These are phyloP conservation scores for Hypercompe scribonia DNA, from an alignment of 2,888 invertebrate genomes.

Conservation along the genomic window DNA sequence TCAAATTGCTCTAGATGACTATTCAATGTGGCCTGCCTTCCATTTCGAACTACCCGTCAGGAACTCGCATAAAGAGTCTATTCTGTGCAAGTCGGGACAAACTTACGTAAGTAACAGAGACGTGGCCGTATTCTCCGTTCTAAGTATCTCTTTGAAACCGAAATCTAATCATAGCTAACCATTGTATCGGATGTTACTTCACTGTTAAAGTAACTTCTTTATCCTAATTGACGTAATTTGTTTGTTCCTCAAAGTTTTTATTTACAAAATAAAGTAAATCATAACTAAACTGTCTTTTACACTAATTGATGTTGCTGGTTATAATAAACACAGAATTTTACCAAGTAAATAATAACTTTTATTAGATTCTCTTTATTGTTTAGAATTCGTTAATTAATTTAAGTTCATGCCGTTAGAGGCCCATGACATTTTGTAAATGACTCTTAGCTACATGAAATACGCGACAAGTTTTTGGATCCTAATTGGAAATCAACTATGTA, in stretches of 20 bases:
- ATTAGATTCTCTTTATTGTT: conserved; percentile 61
- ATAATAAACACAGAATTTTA: conserved; percentile 40
- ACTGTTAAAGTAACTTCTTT: conserved; percentile 25
- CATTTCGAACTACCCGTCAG: conserved; percentile 60
- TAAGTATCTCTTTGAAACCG: conserved; percentile 11
- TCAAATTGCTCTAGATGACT: conserved; percentile 71
- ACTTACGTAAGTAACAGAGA: conserved; percentile 28
- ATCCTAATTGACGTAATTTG: conserved; percentile 37
- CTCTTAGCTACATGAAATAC: conserved; percentile 69
- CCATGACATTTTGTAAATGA: conserved; percentile 68
- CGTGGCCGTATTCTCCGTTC: conserved; percentile 20
- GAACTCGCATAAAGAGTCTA: conserved; percentile 50
- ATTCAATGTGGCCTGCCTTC: conserved; percentile 64
- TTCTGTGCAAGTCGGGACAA: conserved; percentile 32
- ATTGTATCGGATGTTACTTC: conserved; percentile 22
- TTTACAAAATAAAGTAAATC: conserved; percentile 48
- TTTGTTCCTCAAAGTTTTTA: conserved; percentile 38
- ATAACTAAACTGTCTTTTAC: conserved; percentile 47
- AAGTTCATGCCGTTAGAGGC: conserved; percentile 63
- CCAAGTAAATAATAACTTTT: conserved; percentile 58
- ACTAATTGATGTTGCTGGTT: conserved; percentile 42
- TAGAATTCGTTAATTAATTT: conserved; percentile 64
- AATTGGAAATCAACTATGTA: conserved; percentile 75
- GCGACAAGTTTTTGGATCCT: conserved; percentile 69
- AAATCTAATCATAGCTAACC: conserved; percentile 11